Evolutionary conservation across 2,888 invertebrate species (phyloP), one percentile per base, ranked within the genome.

Genomic region (Folsomia candida): DNA sequence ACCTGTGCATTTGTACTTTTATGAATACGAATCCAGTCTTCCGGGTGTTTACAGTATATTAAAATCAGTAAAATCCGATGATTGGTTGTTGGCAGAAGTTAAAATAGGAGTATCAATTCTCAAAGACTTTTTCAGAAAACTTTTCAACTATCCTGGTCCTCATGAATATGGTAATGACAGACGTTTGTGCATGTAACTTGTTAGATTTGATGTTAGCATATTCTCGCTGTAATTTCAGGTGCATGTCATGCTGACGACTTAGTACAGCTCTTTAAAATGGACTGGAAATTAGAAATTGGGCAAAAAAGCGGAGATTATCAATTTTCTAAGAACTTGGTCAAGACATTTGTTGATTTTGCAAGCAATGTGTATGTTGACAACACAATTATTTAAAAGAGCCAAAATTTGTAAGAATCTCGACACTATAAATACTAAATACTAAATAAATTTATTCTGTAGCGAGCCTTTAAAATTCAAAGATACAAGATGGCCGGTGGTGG

Each of bases 1-100:
- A 6, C 75, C 76, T n/a, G 72, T 72, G 1, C 71, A 75, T 25
- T 20, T 69, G 3, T 78, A 78, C 54, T 75, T 51, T 57, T 78
- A 73, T 51, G 66, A 68, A 14, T 74, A 76, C 51, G n/a, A 58
- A 0, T 27, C 73, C 0, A 47, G 3, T 2, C 6, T 61, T 2
- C 70, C 70, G 1, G 68, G 70, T n/a, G 37, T 63, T 14, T 73
- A 67, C 47, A 62, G 62, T 27, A 25, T 69, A n/a, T 11, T 73
- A 0, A 60, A 65, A 6, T 67, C 73, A 24, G 68, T 73, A 2
- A 27, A 58, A 47, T 37, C 54, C 0, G 67, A 68, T 29, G 66
- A 66, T 18, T 67, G 65, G 68, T 20, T 73, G 26, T 37, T 51
- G 14, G 26, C 70, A 4, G 66, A 73, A 22, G 6, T 69, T 2